Conservation (phyloP, 2,888 invertebrate species). For the Apotomis capreana region DNA sequence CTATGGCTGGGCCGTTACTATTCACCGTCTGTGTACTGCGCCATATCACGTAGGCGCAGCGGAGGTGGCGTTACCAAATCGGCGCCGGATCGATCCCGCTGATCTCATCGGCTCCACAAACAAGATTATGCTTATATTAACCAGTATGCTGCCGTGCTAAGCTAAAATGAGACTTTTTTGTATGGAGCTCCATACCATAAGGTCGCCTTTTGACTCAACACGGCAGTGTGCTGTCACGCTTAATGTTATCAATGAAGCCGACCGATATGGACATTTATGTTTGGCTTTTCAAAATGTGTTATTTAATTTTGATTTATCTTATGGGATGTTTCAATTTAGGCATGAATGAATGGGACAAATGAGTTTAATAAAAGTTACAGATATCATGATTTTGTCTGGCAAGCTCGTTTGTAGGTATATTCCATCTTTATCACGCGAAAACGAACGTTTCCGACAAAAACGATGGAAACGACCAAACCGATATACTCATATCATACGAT, state of each 20-base stretch:
- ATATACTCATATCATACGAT: too few relatives aligned
- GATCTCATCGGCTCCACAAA: slow-evolving; percentile 53
- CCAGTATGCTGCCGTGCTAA: too few relatives aligned
- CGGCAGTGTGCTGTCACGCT: slow-evolving; percentile 11
- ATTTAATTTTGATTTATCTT: slow-evolving; percentile 6
- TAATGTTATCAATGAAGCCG: slow-evolving; percentile 19
- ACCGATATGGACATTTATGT: slow-evolving; percentile 28
- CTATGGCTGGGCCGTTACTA: background rate
- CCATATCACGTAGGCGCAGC: slow-evolving; percentile 46
- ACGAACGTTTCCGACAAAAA: too few relatives aligned
- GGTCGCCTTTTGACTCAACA: background rate
- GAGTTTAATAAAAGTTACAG: too few relatives aligned
- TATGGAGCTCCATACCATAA: background rate
- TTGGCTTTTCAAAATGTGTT: slow-evolving; percentile 6
- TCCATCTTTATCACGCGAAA: too few relatives aligned
- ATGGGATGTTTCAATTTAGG: slow-evolving; percentile 19
- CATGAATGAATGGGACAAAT: background rate
- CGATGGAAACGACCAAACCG: too few relatives aligned
- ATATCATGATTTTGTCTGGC: too few relatives aligned
- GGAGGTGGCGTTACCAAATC: slow-evolving; percentile 55
- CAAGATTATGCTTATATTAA: slow-evolving; percentile 40
- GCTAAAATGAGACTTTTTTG: too few relatives aligned
- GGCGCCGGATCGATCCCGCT: slow-evolving; percentile 55
- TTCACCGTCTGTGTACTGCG: slow-evolving; percentile 6
- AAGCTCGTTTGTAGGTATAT: too few relatives aligned